A percentile compares a stretch with the other conserved stretches of the same genome.
These are phyloP conservation scores for Athalia circularis DNA, from an alignment of 2,888 invertebrate genomes.

Conservation along the genomic window DNA sequence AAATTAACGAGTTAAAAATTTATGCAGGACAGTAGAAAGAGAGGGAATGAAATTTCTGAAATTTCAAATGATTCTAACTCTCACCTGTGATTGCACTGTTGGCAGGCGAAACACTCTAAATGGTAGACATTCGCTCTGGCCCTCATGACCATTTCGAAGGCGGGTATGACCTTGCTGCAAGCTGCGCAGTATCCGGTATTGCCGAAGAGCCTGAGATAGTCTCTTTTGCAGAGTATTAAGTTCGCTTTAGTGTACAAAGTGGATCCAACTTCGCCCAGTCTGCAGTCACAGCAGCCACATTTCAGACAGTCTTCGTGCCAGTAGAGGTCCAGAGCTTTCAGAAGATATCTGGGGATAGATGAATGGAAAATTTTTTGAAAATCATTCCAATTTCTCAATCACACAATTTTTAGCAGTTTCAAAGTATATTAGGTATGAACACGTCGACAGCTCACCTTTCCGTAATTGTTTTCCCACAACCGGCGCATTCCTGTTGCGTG, in stretches of 20 bases:
- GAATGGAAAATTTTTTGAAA: not conserved
- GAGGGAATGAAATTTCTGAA: too few species aligned
- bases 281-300: slow-evolving; percentile 97
- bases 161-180: slow-evolving; percentile 98
- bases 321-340: slow-evolving; percentile 93
- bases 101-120: slow-evolving; percentile 98
- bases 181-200: slow-evolving; percentile 97
- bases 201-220: slow-evolving; percentile 97
- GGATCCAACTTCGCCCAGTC: slow-evolving; percentile 96
- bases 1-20: too few species aligned
- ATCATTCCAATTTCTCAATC: not conserved
- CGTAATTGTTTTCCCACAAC: slow-evolving; percentile 95
- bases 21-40: too few species aligned
- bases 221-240: slow-evolving; percentile 95
- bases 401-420: not conserved
- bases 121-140: slow-evolving; percentile 98
- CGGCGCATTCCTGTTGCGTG: slow-evolving; percentile 88
- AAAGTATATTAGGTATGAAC: not conserved
- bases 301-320: slow-evolving; percentile 99
- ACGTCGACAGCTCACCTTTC: slow-evolving; percentile 77
- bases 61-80: slow-evolving; percentile 64
- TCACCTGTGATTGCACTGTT: slow-evolving; percentile 98
- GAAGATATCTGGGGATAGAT: slow-evolving; percentile 80
- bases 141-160: slow-evolving; percentile 99
- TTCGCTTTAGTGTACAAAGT: slow-evolving; percentile 97